Evolutionary conservation across 2,797 vertebrate species (phyloP).

Genomic region (Tauraco hartlaubi): DNA sequence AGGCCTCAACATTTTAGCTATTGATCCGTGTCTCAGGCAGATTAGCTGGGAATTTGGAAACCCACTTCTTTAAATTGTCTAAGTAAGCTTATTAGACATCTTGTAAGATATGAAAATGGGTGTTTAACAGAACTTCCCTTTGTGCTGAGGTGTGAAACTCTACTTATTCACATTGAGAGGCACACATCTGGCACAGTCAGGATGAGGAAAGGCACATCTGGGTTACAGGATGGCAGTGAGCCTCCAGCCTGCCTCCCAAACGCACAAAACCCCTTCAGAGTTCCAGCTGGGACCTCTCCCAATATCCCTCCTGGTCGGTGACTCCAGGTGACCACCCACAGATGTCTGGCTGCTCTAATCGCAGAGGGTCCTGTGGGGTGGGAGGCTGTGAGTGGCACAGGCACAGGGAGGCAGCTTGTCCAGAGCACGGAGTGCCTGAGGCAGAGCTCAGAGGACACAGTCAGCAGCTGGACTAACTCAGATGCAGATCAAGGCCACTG

Average conservation of each 20-base stretch:
- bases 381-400: not conserved
- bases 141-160: not conserved
- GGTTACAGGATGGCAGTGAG: not conserved
- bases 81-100: not conserved
- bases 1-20: not conserved
- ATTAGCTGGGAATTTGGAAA: not conserved
- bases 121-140: not conserved
- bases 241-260: not conserved
- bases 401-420: not conserved
- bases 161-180: not conserved
- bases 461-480: not conserved
- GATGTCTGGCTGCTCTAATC: not conserved
- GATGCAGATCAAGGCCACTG: not conserved
- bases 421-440: fast-evolving
- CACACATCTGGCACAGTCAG: not conserved
- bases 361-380: fast-evolving
- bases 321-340: not conserved
- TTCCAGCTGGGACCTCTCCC: not conserved
- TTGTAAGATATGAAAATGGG: not conserved
- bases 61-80: not conserved
- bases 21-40: not conserved
- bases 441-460: not conserved
- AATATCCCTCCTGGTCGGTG: not conserved
- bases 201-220: not conserved
- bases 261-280: not conserved